phyloP scores from a whole-genome alignment of 2,113 vertebrate genomes.

The Oryzias curvinotus region DNA sequence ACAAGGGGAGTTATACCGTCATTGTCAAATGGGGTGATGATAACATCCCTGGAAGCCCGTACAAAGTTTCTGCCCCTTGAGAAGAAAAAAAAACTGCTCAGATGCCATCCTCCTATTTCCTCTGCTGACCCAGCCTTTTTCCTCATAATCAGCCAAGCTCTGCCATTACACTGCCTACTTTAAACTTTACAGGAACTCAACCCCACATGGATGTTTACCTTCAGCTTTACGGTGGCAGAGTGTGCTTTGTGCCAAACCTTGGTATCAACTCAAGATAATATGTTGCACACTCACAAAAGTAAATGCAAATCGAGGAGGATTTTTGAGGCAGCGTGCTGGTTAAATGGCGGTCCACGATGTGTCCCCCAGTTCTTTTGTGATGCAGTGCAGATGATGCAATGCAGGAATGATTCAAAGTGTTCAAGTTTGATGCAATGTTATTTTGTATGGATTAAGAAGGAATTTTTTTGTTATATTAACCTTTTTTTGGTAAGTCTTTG shows the following conservation, averaged over 20 bases:
- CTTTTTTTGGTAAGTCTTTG: conserved; percentile 73
- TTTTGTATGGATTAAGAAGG: conserved; percentile 77
- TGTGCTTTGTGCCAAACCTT: conserved; percentile 63
- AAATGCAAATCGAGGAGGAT: not conserved
- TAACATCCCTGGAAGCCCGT: conserved; percentile 88
- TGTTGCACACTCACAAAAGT: conserved; percentile 21
- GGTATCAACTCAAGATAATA: conserved; percentile 41
- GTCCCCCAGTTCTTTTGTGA: conserved; percentile 2
- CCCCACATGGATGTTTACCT: conserved; percentile 52
- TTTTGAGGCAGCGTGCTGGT: conserved; percentile 24
- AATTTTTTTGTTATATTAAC: conserved; percentile 78
- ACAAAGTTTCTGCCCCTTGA: conserved; percentile 85
- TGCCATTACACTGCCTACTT: conserved; percentile 17
- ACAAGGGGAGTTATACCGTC: conserved; percentile 91
- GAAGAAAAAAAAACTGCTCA: conserved; percentile 38
- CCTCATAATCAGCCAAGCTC: conserved; percentile 24
- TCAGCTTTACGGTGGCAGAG: conserved; percentile 37
- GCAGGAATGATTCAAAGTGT: conserved; percentile 48
- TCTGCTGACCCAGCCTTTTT: conserved; percentile 10
- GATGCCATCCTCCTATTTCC: conserved; percentile 1
- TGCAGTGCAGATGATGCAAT: conserved; percentile 35
- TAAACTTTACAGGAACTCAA: conserved; percentile 52
- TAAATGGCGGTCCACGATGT: not conserved
- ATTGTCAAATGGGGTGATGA: conserved; percentile 95
- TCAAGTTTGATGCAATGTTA: conserved; percentile 61